Base-by-base conservation (phyloP, 2,888 invertebrate species). In the Sphinx pinastri region DNA sequence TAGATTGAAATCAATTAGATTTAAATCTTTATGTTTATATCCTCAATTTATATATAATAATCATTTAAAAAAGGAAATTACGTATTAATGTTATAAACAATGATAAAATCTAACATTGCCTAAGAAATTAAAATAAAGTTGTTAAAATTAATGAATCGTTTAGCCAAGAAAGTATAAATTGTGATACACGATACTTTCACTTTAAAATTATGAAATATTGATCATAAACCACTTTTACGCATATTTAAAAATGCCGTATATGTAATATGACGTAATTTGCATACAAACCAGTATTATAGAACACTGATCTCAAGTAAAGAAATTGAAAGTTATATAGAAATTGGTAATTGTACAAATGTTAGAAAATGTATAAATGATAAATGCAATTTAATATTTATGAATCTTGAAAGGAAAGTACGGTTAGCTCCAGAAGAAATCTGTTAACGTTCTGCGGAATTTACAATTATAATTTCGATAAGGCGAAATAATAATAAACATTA, bases 141-240 rank as follows among this genome's bases (percentile, higher is more conserved):
- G 4, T 51, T 58, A 38, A 67, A 60, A 59, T 59, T n/a, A 31
- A 14, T 55, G 51, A 60, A 60, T 58, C 67, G 67, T 59, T 69
- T 16, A 8, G 51, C 55, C 68, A 49, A 63, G 47, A 71, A 16
- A 55, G 45, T 45, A 47, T 31, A 25, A 13, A 16, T 5, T 69
- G 52, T 52, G 70, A 59, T 58, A 59, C 31, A 58, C 47, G 67
- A 58, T 49, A 77, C 80, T 81, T 80, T 81, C 81, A 73, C 80
- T 71, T 67, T 67, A 72, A 72, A 70, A 71, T 73, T 72, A 73
- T 71, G 70, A 74, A 72, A 72, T 75, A 75, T 68, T 74, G 74
- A 71, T 71, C 72, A 71, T 75, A 75, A 71, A 73, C 72, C 69
- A 76, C 73, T 77, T 77, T 77, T 77, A 69, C 74, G 66, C 67